Evolutionary conservation across 2,888 invertebrate genomes (phyloP).

Genomic region (Papilio elwesi): DNA sequence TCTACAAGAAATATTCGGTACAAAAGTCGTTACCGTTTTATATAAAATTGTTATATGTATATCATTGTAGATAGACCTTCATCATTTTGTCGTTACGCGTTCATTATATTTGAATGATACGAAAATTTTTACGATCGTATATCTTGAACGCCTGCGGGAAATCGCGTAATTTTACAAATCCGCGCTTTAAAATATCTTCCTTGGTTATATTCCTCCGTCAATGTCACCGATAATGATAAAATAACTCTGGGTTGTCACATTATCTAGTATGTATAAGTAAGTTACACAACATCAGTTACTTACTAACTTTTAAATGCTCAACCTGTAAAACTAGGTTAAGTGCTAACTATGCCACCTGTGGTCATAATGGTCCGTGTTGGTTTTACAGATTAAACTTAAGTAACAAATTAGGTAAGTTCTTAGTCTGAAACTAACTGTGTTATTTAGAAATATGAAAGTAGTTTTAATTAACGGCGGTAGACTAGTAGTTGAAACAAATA

Average conservation of each 20-base stretch:
- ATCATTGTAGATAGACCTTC: conserved; percentile 16
- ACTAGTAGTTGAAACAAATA: too few relatives aligned
- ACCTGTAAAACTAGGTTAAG: conserved; percentile 63
- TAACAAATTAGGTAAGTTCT: conserved; percentile 36
- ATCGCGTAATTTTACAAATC: conserved; percentile 1
- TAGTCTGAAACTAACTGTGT: conserved; percentile 7
- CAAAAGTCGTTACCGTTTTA: conserved; percentile 30
- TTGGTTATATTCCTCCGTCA: too few relatives aligned
- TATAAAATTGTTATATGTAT: conserved; percentile 18
- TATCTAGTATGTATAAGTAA: conserved; percentile 42
- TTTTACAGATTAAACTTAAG: conserved; percentile 44
- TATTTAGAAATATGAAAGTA: conserved; percentile 1
- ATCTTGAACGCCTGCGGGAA: background rate
- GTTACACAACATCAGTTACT: conserved; percentile 55
- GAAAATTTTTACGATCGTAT: background rate
- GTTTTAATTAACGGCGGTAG: conserved; percentile 1
- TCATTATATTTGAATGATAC: conserved; percentile 16
- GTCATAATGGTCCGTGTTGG: conserved; percentile 48
- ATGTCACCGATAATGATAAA: background rate
- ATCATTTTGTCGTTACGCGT: conserved; percentile 7
- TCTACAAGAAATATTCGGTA: background rate
- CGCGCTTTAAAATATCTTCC: background rate
- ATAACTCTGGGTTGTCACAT: background rate
- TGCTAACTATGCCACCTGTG: conserved; percentile 69
- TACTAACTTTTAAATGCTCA: conserved; percentile 68